phyloP scores from a whole-genome alignment of 2,797 vertebrate species.

The Catamblyrhynchus diadema region DNA sequence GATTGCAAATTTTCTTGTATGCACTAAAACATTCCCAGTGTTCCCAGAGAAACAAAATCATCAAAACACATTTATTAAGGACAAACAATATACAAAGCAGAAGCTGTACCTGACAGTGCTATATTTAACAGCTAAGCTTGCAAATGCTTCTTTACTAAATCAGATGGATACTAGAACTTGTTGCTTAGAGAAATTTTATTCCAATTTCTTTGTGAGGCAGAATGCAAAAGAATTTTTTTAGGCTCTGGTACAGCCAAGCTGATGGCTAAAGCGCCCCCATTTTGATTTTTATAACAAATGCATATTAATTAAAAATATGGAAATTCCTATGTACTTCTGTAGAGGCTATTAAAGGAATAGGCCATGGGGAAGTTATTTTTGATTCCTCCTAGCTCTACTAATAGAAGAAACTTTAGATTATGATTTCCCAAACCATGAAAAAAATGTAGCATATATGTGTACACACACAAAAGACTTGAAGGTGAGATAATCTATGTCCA shows the following conservation, averaged over 20 bases:
- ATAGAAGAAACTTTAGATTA: background rate
- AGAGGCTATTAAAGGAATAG: slow-evolving; percentile 24
- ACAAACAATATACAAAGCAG: background rate
- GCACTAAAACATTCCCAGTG: background rate
- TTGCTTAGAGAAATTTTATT: slow-evolving; percentile 50
- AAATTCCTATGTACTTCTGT: background rate
- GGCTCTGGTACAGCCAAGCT: slow-evolving; percentile 21
- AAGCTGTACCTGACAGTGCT: background rate
- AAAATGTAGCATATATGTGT: background rate
- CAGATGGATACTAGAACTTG: background rate
- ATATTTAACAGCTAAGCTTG: slow-evolving; percentile 20
- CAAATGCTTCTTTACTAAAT: slow-evolving; percentile 18
- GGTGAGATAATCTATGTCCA: background rate
- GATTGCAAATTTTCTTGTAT: background rate
- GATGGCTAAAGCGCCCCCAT: slow-evolving; percentile 41
- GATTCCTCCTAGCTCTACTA: background rate
- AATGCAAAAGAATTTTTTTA: slow-evolving; percentile 31
- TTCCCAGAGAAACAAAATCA: slow-evolving; percentile 26
- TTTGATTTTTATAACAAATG: slow-evolving; percentile 63
- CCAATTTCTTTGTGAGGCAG: slow-evolving; percentile 19
- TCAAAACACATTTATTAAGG: slow-evolving; percentile 25
- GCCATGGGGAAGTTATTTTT: slow-evolving; percentile 7
- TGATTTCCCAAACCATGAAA: background rate
- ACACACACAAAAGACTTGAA: background rate
- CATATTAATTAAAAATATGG: slow-evolving; percentile 50